Percentiles rank a stretch among this genome's conserved stretches.
phyloP scores from a whole-genome alignment of 2,113 vertebrate genomes.

The Dicerorhinus sumatrensis region DNA sequence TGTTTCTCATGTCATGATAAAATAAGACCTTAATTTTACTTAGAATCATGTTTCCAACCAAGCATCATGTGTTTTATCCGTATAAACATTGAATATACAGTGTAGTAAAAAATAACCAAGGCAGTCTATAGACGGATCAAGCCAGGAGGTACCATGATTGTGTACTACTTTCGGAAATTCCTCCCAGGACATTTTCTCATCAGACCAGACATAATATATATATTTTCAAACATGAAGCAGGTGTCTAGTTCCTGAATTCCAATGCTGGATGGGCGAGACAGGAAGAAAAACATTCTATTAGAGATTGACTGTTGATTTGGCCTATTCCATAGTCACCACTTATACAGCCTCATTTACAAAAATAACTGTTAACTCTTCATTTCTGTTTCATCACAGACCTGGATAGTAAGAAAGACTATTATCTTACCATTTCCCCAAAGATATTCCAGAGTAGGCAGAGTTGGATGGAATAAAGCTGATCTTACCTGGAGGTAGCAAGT shows the following conservation, averaged over 20 bases:
- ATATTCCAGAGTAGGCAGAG: neutral
- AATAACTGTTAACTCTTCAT: constrained; percentile 55
- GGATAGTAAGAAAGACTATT: constrained; percentile 3
- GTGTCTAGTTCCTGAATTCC: constrained; percentile 70
- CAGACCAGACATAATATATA: constrained; percentile 51
- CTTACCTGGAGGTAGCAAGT: neutral
- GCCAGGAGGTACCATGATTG: neutral
- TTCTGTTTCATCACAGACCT: constrained; percentile 2
- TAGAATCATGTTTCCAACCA: neutral
- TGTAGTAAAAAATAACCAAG: constrained; percentile 17
- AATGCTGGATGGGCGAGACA: constrained; percentile 44
- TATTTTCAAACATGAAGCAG: constrained; percentile 65
- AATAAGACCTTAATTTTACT: constrained; percentile 45
- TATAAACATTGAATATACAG: neutral
- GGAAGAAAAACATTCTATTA: constrained; percentile 75
- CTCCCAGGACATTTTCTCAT: constrained; percentile 60
- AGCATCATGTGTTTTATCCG: neutral
- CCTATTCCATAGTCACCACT: constrained; percentile 59
- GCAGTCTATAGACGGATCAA: constrained; percentile 35
- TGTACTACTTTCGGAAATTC: constrained; percentile 62
- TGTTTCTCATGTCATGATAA: neutral
- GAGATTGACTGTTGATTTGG: constrained; percentile 65
- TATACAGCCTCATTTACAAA: constrained; percentile 59
- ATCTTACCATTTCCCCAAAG: neutral
- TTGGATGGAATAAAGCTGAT: neutral